Conservation (phyloP, 2,113 vertebrate species). For the Heliornis fulica region DNA sequence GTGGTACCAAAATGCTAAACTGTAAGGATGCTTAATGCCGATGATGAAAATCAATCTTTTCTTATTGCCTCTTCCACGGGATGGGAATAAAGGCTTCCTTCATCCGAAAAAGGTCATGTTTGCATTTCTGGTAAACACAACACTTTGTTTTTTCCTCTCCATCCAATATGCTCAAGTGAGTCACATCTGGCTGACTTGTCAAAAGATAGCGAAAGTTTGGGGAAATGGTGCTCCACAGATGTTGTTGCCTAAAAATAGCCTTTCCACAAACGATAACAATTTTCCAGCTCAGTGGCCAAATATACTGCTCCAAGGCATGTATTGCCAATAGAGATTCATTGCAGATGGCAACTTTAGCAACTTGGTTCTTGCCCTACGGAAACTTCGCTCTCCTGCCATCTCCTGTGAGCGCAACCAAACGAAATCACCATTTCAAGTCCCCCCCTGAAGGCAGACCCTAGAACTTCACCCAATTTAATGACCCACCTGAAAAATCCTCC, state of each 20-base stretch:
- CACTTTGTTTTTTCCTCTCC: conserved; percentile 2
- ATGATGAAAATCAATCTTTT: background rate
- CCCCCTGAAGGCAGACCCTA: background rate
- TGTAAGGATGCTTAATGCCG: background rate
- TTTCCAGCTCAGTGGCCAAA: conserved; percentile 68
- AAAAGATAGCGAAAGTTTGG: conserved; percentile 49
- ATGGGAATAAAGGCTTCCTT: conserved; percentile 6
- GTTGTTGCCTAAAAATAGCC: conserved; percentile 61
- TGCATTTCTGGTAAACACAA: conserved; percentile 17
- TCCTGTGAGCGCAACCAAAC: background rate
- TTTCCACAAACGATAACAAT: conserved; percentile 51
- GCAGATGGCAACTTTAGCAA: conserved; percentile 24
- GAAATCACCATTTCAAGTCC: background rate
- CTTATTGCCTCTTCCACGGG: background rate
- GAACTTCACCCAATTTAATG: background rate
- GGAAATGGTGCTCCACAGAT: conserved; percentile 64
- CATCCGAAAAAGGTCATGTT: conserved; percentile 40
- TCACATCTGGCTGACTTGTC: conserved; percentile 58
- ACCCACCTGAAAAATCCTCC: background rate
- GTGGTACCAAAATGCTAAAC: background rate
- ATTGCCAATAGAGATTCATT: background rate
- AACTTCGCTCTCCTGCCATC: background rate
- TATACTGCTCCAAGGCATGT: conserved; percentile 10
- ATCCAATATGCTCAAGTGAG: conserved; percentile 44
- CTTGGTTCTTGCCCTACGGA: conserved; percentile 19